phyloP scores from a whole-genome alignment of 2,113 vertebrate species.

The Protobothrops flavoviridis region DNA sequence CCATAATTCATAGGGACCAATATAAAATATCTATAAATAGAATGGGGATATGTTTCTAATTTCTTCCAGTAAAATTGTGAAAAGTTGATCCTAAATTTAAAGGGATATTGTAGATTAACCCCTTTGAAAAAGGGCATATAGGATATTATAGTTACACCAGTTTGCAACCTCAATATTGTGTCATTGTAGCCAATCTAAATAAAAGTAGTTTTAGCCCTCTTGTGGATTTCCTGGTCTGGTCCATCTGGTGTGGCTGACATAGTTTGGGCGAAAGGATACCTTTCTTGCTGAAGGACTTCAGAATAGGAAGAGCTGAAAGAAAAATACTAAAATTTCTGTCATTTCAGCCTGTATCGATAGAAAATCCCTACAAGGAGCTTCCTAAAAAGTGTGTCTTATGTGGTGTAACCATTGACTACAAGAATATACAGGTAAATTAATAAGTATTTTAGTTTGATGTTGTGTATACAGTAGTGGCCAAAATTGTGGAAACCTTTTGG shows the following conservation, averaged over 20 bases:
- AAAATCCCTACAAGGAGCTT: conserved; percentile 88
- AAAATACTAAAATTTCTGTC: background rate
- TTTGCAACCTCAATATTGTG: background rate
- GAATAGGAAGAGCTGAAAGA: background rate
- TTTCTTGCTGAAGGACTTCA: background rate
- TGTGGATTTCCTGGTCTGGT: background rate
- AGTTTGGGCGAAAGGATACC: background rate
- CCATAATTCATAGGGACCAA: background rate
- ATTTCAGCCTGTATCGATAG: conserved; percentile 80
- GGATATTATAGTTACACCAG: background rate
- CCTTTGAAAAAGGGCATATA: background rate
- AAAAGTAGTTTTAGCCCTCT: background rate
- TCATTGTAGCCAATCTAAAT: background rate
- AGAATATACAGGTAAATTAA: conserved; percentile 86
- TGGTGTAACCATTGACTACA: conserved; percentile 81
- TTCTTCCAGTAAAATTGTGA: background rate
- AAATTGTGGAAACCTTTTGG: background rate
- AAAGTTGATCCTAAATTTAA: background rate
- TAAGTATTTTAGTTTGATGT: background rate
- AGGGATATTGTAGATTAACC: background rate
- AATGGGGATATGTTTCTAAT: background rate
- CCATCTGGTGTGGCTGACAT: background rate
- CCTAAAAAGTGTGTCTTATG: conserved; percentile 84
- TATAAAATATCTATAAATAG: background rate
- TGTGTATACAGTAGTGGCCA: background rate